A percentile compares a stretch with the other conserved stretches of the same genome.
Conservation (phyloP, 1,140 invertebrate genomes). For the Pseudomyrmex concolor region DNA sequence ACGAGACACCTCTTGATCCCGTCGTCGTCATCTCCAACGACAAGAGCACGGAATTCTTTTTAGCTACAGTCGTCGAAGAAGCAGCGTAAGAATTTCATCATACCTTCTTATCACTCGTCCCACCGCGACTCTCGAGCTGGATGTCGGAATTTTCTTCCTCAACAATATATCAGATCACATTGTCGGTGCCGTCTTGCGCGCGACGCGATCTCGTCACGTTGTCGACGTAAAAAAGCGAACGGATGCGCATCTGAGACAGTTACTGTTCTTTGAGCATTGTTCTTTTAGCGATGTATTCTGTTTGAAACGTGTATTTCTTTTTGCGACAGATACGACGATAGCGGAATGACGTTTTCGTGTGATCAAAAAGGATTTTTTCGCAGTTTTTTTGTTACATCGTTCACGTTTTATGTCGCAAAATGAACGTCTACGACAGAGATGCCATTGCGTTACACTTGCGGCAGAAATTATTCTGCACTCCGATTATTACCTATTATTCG, state of each 20-base stretch:
- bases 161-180: conserved; percentile 29
- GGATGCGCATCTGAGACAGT: conserved; percentile 4
- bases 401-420: not conserved
- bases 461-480: too few species aligned
- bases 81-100: conserved; percentile 86
- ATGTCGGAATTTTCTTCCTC: conserved; percentile 46
- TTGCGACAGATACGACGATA: not conserved
- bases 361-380: conserved; percentile 1
- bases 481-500: too few species aligned
- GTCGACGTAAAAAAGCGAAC: not conserved
- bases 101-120: conserved; percentile 38
- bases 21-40: conserved; percentile 92
- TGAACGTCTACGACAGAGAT: not conserved
- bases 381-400: not conserved
- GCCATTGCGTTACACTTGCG: not conserved
- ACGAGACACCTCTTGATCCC: conserved; percentile 86
- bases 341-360: not conserved
- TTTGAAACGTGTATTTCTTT: conserved; percentile 13
- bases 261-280: conserved; percentile 15
- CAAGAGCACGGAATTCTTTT: conserved; percentile 94
- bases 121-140: not conserved
- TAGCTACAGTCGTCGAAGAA: conserved; percentile 93
- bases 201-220: conserved; percentile 6
- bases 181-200: conserved; percentile 17
- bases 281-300: not conserved